These are phyloP conservation scores for Tringa solitaria DNA, from an alignment of 2,113 vertebrate genomes.

Conservation along the genomic window DNA sequence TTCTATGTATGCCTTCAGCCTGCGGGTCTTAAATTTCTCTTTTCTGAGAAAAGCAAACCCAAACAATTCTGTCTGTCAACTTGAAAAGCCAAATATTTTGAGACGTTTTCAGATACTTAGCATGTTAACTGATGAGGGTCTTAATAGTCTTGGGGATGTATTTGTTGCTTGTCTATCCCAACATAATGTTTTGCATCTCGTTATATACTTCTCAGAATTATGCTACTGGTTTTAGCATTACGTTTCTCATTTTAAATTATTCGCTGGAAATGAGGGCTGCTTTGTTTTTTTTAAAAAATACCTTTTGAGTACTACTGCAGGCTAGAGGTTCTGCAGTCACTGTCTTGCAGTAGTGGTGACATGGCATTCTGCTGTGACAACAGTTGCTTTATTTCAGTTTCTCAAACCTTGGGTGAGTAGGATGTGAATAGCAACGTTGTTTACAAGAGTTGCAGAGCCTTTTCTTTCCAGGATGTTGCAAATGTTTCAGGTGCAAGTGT, in stretches of 20 bases:
- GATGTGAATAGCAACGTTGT: background rate
- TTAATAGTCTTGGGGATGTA: background rate
- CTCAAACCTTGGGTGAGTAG: background rate
- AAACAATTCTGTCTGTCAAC: background rate
- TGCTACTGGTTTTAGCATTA: background rate
- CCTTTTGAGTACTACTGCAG: background rate
- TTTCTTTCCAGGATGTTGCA: background rate
- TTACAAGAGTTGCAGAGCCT: background rate
- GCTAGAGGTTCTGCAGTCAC: background rate
- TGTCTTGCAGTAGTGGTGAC: background rate
- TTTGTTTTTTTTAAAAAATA: background rate
- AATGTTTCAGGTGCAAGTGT: background rate
- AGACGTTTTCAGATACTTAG: background rate
- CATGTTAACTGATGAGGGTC: background rate
- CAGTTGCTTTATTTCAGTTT: background rate
- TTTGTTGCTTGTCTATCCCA: background rate
- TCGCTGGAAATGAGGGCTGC: background rate
- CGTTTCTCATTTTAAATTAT: background rate
- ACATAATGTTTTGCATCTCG: background rate
- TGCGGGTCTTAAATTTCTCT: background rate
- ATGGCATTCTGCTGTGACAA: background rate
- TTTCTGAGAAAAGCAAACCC: background rate
- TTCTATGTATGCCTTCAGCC: background rate
- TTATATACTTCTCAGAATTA: background rate
- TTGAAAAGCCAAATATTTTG: background rate